Base-by-base conservation (phyloP, 2,797 vertebrate species). In the Coluber constrictor region DNA sequence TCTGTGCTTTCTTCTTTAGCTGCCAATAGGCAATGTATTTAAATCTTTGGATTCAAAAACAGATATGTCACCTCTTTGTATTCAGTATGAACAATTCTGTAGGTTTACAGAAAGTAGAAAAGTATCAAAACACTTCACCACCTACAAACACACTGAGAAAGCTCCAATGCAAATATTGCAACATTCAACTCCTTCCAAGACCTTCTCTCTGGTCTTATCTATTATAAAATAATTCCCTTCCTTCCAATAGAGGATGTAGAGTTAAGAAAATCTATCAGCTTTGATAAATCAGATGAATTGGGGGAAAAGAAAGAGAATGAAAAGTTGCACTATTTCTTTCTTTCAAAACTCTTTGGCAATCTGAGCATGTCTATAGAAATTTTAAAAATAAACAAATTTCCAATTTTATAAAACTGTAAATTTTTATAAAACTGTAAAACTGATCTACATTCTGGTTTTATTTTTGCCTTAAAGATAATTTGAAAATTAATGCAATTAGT, bases 11-110 rank as follows among this genome's bases (percentile, higher is more conserved):
- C 55, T 74, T 32, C 25, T 91, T 57, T 37, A 12, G 11, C 27
- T 59, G 43, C 55, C 54, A 60, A 90, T 4, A 54, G 15, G 88
- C 54, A 93, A 92, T 23, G 12, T 54, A 47, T 56, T 47, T 55
- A 55, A 89, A 79, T 59, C 18, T 90, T 47, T 74, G n/a, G 86
- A 89, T 91, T 93, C 63, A 37, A 83, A 91, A 91, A 83, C 57
- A 93, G 93, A 94, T 66, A 10, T 88, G 61, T 20, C 51, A 47
- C 18, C 27, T 55, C 47, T 90, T 63, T 47, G 43, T 63, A 11
- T 89, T 83, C 18, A 86, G 13, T 37, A 86, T 37, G 47, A 79
- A 55, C 56, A 60, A 32, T 90, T 92, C 27, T 55, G 56, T 20
- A 54, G 87, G 37, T 60, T 83, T 56, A 47, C 13, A 90, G 87